Conservation (phyloP, 2,888 invertebrate species). For the Drosophila seclusa region DNA sequence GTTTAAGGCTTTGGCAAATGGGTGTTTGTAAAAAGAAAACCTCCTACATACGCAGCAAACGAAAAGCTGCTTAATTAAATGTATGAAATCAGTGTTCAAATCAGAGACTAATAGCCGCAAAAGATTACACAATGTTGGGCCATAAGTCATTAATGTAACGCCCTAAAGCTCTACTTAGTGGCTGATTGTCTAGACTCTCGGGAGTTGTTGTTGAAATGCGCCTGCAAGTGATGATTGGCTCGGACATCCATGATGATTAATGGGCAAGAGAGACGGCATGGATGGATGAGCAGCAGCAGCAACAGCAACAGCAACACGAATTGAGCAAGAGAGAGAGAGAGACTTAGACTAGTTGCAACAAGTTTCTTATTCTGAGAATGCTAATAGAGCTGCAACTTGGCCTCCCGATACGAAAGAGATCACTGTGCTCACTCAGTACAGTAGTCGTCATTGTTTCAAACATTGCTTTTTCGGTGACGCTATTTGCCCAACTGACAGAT, state of each 20-base stretch:
- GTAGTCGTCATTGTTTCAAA: constrained; percentile 68
- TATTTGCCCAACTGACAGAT: constrained; percentile 64
- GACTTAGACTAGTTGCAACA: constrained; percentile 21
- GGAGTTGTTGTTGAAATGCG: constrained; percentile 46
- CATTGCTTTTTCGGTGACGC: constrained; percentile 10
- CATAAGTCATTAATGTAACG: constrained; percentile 74
- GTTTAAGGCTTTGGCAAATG: constrained; percentile 22
- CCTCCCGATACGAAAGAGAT: neutral
- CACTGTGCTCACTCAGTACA: constrained; percentile 44
- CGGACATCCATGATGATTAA: constrained; percentile 76
- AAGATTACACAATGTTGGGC: constrained; percentile 61
- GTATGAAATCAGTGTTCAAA: constrained; percentile 65
- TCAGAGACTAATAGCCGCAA: constrained; percentile 53
- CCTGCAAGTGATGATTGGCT: constrained; percentile 77
- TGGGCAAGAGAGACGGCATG: constrained; percentile 43
- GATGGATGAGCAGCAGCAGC: constrained; percentile 29
- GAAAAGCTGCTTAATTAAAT: constrained; percentile 69
- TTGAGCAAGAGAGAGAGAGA: neutral
- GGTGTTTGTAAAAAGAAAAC: constrained; percentile 20
- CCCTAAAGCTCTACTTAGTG: constrained; percentile 68
- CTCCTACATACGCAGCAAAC: constrained; percentile 29
- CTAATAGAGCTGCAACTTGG: constrained; percentile 73
- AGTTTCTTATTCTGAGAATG: constrained; percentile 70
- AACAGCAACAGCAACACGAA: constrained; percentile 22
- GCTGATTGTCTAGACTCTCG: constrained; percentile 53